Base-by-base conservation (phyloP, 2,888 invertebrate species). In the Beris morrisii region DNA sequence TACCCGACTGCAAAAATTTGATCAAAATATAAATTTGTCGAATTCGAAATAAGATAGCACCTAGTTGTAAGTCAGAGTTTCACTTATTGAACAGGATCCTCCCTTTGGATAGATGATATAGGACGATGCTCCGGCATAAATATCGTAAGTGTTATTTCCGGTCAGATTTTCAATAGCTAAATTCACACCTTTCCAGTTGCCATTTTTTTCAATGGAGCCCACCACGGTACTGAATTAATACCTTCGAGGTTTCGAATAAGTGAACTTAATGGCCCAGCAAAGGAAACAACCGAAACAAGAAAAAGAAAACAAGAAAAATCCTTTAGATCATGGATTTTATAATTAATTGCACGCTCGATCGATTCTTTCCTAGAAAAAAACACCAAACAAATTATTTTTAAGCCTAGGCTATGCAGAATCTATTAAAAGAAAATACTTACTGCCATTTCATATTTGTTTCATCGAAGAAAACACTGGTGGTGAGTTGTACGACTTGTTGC, bases 61-160 rank as follows among this genome's bases (percentile, higher is more conserved):
- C 22, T 22, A 52, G 6, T 57, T 6, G 45, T 43, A 57, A 7
- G 45, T 57, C 1, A 57, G n/a, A 30, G 44, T 45, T 12, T 46
- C 28, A 11, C 22, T 11, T 4, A 11, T 9, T 5, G 5, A 43
- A 43, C 45, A 22, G 5, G 9, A 12, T 6, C n/a, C 13, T 28
- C 28, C 11, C 5, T 30, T 46, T 12, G 13, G 28, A 57, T 57
- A 57, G 5, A 12, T 4, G 5, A 43, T 45, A 28, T 28, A n/a
- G 6, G 30, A 28, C 6, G 57, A 57, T 7, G 57, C 15, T 43
- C 57, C 57, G 5, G 28, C 28, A 45, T 57, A 57, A 11, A 57
- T 28, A 45, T 57, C 57, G 22, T 52, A 52, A 28, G 11, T 11
- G 4, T 15, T 46, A 13, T 5, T 45, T 3, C 28, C 28, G 4